Base-by-base conservation (phyloP, 2,113 vertebrate species). In the Nansenia antarctica region DNA sequence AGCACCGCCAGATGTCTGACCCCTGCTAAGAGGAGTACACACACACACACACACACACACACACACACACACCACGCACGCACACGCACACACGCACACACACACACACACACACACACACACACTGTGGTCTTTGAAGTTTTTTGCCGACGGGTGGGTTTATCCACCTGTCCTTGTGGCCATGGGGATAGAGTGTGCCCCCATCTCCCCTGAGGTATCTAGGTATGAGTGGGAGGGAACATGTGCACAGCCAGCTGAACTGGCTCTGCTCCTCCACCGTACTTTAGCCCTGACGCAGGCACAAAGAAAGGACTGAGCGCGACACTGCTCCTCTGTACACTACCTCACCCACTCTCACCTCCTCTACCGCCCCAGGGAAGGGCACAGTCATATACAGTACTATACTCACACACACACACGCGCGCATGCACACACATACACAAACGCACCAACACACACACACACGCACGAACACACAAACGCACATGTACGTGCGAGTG, bases 1-100 rank as follows among this genome's bases (percentile, higher is more conserved):
- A 82, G 82, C 82, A 64, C 68, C 82, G 82, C 85, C 73, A 82
- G 82, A 81, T 80, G 82, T 55, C 57, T 88, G 76, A 85, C 78
- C 71, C 74, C 72, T 72, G 59, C 55, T 30, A 55, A 77, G 80
- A 69, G 34, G 74, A 39, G 31, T 11, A 66, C 54, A 64, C 37
- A 27, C 52, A n/a, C 14, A 71, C 59, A 54, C 47, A 26, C 29
- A 37, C 67, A 60, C 27, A 32, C 57, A 47, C 20, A 24, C 67
- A 53, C 60, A 78, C 70, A 65, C 31, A 30, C 45, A 63, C 47
- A 53, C 68, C 34, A 32, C 32, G 57, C 52, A 55, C 69, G 9
- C 62, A 15, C 29, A 22, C 47, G 12, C 32, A 53, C 66, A 54
- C 37, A 34, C 66, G 42, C 35, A 32, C 57, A 53, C 22, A 27